Base-by-base conservation (phyloP, 2,888 invertebrate species). In the Pammene aurita region DNA sequence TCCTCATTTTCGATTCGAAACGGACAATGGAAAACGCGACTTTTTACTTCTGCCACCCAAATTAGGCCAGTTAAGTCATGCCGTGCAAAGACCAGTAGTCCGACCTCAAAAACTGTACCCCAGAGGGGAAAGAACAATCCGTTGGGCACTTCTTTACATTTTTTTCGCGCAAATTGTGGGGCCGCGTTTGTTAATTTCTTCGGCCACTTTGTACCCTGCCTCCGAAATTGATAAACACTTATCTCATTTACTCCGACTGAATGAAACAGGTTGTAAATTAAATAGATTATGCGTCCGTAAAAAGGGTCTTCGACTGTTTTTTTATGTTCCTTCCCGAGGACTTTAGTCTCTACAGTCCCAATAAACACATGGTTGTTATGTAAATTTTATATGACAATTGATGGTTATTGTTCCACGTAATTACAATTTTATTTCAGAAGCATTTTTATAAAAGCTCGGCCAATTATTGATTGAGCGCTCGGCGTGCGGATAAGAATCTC, bases 1-100 rank as follows among this genome's bases (percentile, higher is more conserved):
- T 89, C 90, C 90, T 91, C 88, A 85, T 90, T 91, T 90, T 89
- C 84, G 88, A 88, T 90, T 89, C 89, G 85, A 85, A 86, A 86
- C 80, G 86, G 81, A 90, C 91, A 91, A 90, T 88, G 80, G 77
- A 78, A 86, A 86, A 77, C 83, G 79, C 75, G 73, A 74, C 72
- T 72, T 79, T 76, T 79, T 81, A 74, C 77, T 76, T 78, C 77
- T 80, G 77, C 50, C 34, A 38, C 38, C 82, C 85, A 87, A 89
- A 88, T 89, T 85, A 81, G 86, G 84, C 84, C 84, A 83, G 82
- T 80, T 82, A 81, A 81, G 81, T 84, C 84, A 86, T 84, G 84
- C 83, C 78, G 84, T 86, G 78, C 80, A 81, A 89, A 90, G 86
- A 88, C 90, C 89, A 88, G 90, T 89, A 89, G 89, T 88, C 84